A percentile compares a stretch with the other conserved stretches of the same genome.
These are phyloP conservation scores for Gorsachius goisagi DNA, from an alignment of 2,113 vertebrate species.

Conservation along the genomic window DNA sequence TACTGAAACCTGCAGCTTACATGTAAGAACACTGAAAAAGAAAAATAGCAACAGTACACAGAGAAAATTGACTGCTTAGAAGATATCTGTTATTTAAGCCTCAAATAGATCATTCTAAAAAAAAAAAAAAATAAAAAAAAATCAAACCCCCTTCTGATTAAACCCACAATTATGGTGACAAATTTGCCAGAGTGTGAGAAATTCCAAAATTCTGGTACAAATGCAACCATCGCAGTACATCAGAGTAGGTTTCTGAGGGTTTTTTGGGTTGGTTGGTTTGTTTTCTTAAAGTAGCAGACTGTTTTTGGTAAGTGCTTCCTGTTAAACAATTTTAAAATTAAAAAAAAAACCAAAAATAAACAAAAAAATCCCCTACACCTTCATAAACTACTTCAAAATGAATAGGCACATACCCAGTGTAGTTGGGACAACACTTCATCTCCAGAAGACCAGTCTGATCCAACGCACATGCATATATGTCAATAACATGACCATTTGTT, in stretches of 20 bases:
- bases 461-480: conserved; percentile 94
- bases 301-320: not conserved
- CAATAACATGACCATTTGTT: conserved; percentile 91
- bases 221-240: not conserved
- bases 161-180: not conserved
- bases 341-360: not conserved
- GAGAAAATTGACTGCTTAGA: not conserved
- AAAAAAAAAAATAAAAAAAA: no score
- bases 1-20: not conserved
- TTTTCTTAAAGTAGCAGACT: not conserved
- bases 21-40: not conserved
- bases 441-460: conserved; percentile 96
- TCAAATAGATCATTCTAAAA: no score
- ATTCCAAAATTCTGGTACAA: not conserved
- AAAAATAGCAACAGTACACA: not conserved
- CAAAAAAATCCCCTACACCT: not conserved
- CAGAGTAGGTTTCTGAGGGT: not conserved
- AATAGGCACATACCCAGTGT: conserved; percentile 84
- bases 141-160: not conserved
- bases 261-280: not conserved
- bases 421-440: conserved; percentile 97
- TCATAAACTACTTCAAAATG: not conserved
- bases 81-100: not conserved
- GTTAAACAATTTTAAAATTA: not conserved
- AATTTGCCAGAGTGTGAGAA: not conserved